Evolutionary conservation across 1,140 invertebrate species (phyloP), one percentile per base, ranked within the genome.

Genomic region (Pseudomyrmex cubaensis): DNA sequence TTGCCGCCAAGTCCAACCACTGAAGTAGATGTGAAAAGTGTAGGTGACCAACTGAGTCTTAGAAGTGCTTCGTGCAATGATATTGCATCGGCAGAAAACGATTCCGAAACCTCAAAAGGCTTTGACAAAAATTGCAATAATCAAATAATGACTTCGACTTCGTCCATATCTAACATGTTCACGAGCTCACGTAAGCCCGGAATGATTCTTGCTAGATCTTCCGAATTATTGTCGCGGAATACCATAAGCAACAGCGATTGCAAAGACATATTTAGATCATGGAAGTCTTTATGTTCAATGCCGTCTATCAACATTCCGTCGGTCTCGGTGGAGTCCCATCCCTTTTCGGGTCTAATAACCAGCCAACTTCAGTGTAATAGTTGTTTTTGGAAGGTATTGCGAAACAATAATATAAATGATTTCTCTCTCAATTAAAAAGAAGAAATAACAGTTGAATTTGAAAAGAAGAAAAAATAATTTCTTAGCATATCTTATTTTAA

Each of bases 361-460:
- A 97, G 97, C 89, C 97, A 98, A 91, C 95, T 98, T 54, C 95
- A 97, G 82, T 98, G 98, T 92, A 97, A 96, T 35, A 95, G 96
- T 46, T 98, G 98, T 94, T 96, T 96, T 17, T 96, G 96, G 92
- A 98, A 97, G 95, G 97, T 97, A 78, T 70, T 2, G 17, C 22
- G 1, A 12, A 17, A 4, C 57, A 78, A 46, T 64, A 64, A 64
- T 91, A 89, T 82, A 84, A 15, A n/a, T 57, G 50, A 66, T 46
- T 75, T 50, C 25, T 66, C 10, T 64, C 12, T 2, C n/a, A 48
- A 35, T 1, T 13, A 52, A 25, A 35, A 35, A 35, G 35, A 35
- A 35, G 35, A 35, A 35, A 35, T 25, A 52, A 17, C 70, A 20
- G 56, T 50, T 52, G 59, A 63, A 61, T 61, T 9, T 7, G 35